Percentiles rank a stretch among this genome's conserved stretches.
phyloP scores from a whole-genome alignment of 2,888 invertebrate species.

The Agonum fuliginosum region DNA sequence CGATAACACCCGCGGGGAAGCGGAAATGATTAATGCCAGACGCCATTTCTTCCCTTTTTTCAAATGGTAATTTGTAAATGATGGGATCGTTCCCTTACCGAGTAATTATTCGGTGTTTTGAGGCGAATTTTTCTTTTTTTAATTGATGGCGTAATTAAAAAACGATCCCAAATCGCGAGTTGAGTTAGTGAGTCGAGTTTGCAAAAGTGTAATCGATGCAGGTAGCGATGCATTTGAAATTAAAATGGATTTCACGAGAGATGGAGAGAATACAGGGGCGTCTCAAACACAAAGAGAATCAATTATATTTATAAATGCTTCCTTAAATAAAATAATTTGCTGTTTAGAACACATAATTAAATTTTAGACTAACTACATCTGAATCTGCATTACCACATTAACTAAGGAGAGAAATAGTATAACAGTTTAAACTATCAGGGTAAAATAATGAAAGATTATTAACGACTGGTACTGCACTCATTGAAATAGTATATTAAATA shows the following conservation, averaged over 20 bases:
- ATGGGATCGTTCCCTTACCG: constrained; percentile 36
- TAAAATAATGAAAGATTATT: no score
- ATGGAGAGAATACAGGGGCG: neutral
- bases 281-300: neutral
- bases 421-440: no score
- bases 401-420: no score
- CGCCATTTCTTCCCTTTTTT: constrained; percentile 42
- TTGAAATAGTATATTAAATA: no score
- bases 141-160: constrained; percentile 48
- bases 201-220: constrained; percentile 33
- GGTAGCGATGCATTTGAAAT: neutral
- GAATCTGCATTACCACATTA: no score
- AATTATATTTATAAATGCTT: no score
- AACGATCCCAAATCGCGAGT: constrained; percentile 9
- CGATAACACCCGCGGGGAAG: neutral
- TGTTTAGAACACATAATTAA: no score
- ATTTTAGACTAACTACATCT: no score
- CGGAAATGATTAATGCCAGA: constrained; percentile 25
- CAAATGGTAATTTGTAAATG: constrained; percentile 55
- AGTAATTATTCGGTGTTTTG: constrained; percentile 53
- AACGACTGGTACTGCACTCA: no score
- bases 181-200: constrained; percentile 3
- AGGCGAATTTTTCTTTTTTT: constrained; percentile 48
- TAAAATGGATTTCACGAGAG: neutral
- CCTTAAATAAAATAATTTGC: no score